Percentiles rank a stretch among this genome's conserved stretches.
Conservation (phyloP, 2,113 vertebrate genomes). For the Sorex araneus region DNA sequence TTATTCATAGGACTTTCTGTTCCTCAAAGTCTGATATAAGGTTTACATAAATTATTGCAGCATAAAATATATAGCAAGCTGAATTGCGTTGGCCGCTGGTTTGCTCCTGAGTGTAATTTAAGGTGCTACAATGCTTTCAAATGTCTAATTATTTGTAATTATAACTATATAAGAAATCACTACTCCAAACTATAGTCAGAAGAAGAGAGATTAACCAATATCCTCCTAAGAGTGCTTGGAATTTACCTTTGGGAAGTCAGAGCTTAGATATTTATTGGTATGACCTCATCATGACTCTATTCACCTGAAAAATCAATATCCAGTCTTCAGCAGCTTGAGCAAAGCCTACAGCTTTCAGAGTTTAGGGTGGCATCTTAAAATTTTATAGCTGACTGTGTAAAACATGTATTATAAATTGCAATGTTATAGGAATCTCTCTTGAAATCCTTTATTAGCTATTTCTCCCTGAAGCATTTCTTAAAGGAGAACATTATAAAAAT, state of each 20-base stretch:
- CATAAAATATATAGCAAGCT: background rate
- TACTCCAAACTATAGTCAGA: conserved; percentile 40
- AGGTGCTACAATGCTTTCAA: conserved; percentile 31
- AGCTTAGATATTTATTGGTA: conserved; percentile 1
- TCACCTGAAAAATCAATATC: conserved; percentile 60
- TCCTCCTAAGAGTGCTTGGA: background rate
- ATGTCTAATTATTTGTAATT: background rate
- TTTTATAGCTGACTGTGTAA: conserved; percentile 73
- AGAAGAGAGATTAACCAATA: conserved; percentile 22
- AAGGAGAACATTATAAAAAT: conserved; percentile 75
- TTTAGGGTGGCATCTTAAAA: conserved; percentile 58
- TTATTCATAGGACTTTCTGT: conserved; percentile 25
- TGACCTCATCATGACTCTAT: conserved; percentile 6
- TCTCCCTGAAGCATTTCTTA: conserved; percentile 67
- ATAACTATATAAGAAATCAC: conserved; percentile 34
- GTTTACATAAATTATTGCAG: conserved; percentile 47
- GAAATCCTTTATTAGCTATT: conserved; percentile 73
- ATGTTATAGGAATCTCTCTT: conserved; percentile 70
- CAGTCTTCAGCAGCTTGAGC: background rate
- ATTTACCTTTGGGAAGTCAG: conserved; percentile 27
- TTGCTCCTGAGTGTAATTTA: conserved; percentile 56
- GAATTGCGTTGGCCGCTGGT: background rate
- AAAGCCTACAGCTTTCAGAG: background rate
- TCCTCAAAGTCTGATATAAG: background rate
- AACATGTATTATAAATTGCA: conserved; percentile 70